Base-by-base conservation (phyloP, 2,797 vertebrate species). In the Falco columbarius region DNA sequence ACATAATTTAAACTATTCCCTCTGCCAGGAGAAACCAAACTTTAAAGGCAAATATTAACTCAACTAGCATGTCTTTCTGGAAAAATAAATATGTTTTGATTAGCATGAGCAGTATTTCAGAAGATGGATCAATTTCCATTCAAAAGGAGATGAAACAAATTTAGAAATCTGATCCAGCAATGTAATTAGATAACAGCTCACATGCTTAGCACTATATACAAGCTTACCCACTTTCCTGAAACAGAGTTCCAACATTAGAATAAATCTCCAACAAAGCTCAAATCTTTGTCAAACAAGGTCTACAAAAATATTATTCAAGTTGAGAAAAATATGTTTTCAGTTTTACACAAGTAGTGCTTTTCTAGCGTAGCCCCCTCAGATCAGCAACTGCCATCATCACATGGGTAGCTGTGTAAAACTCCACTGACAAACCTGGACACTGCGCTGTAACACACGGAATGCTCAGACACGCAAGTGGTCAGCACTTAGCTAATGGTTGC, bases 81-180 rank as follows among this genome's bases (percentile, higher is more conserved):
- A 83, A 95, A 91, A 84, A 86, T 59, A 89, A 61, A 23, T 85
- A 63, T 20, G 46, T 84, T 86, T 90, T 59, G 19, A 86, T 86
- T 80, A 81, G 59, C 30, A 62, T 12, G 3, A 92, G 15, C 77
- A 82, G 30, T 76, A 67, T 94, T 90, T 93, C 74, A 87, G 77
- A 94, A 71, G 49, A 81, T 29, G n/a, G 71, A 89, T 59, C 63
- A 47, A 93, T 85, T 94, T 79, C 71, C 63, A 73, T 67, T 76
- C 79, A 91, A 89, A 89, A 79, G 54, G 59, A 89, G 73, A 76
- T 47, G 27, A 91, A 96, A 91, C 61, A 82, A 85, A 94, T 55
- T 55, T 75, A 92, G 83, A 79, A 67, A 92, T 65, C 59, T 87
- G 59, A 92, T 92, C 83, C 77, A 92, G 71, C 72, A 70, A 42